Evolutionary conservation across 2,113 vertebrate genomes (phyloP), one percentile per base, ranked within the genome.

Genomic region (Calyptommatus sinebrachiatus): DNA sequence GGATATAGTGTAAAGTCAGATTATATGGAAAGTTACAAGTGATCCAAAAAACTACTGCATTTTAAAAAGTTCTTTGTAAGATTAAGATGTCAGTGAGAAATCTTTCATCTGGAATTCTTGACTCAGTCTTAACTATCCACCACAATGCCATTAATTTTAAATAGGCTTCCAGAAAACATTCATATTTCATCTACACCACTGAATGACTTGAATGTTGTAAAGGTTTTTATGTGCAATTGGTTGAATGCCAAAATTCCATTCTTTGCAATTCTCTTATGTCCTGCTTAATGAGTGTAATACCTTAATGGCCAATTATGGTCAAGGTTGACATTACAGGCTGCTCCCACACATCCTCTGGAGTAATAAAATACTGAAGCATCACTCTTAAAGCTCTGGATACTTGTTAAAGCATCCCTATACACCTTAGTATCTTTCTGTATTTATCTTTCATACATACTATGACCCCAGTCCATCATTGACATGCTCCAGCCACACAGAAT

Each of bases 11-110:
- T 61, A 76, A 24, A 46, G 14, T 18, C 8, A 28, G 14, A 28
- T 14, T 65, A 76, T 65, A 65, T 76, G 41, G 74, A 76, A 76
- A 65, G 41, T 76, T 65, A 65, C 74, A 76, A 41, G 41, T 76
- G 61, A 76, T 48, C 61, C 74, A 76, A 65, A 65, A 35, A 76
- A 65, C 65, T 65, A 65, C 26, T 28, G 24, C 28, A 18, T 18
- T 5, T 18, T 18, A 57, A 57, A 57, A 57, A 57, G 26, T 29
- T 35, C 24, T 26, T 20, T 76, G 61, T 41, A 76, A 65, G 74
- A 41, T 76, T 65, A 35, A 76, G 65, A 76, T 76, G 41, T 76
- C 74, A 46, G 16, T 28, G 26, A 65, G 74, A 65, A 48, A 65
- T 22, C 14, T 48, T 62, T 76, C 14, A 41, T 61, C 20, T 62